Evolutionary conservation across 2,113 vertebrate genomes (phyloP).

Genomic region (Astatotilapia flaviijosephi): DNA sequence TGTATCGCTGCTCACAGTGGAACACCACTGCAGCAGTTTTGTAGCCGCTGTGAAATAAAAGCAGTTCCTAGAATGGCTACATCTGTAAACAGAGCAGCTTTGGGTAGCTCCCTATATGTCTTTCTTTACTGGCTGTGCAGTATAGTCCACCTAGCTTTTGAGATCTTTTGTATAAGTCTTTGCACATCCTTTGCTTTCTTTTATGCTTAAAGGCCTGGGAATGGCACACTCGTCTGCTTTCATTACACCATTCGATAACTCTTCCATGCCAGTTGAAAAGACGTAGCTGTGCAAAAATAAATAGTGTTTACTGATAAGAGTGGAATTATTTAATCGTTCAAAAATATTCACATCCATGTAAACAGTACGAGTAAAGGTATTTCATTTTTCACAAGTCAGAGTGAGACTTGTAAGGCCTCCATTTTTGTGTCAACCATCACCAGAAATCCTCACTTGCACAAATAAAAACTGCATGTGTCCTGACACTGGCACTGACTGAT

Average conservation of each 20-base stretch:
- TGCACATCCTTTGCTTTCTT: constrained; percentile 26
- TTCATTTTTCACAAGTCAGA: not conserved
- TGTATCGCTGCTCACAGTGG: not conserved
- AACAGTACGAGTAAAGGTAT: not conserved
- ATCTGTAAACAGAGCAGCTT: constrained; percentile 4
- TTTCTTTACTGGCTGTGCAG: constrained; percentile 30
- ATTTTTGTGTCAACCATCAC: not conserved
- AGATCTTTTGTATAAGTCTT: constrained; percentile 33
- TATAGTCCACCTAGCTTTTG: constrained; percentile 17
- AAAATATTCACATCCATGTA: not conserved
- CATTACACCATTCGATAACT: not conserved
- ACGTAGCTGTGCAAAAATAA: not conserved
- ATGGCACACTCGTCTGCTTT: not conserved
- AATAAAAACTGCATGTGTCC: not conserved
- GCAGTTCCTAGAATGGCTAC: not conserved
- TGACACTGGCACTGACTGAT: not conserved
- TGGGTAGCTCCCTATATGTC: not conserved
- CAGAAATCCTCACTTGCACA: not conserved
- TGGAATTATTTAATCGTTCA: not conserved
- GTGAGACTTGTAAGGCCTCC: not conserved
- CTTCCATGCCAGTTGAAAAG: not conserved
- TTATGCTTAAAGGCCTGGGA: constrained; percentile 43
- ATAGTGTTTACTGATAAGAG: not conserved
- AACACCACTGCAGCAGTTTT: not conserved
- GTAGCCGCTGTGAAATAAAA: not conserved